These are phyloP conservation scores for Ophonus ardosiacus DNA, from an alignment of 2,888 invertebrate species.

Conservation along the genomic window DNA sequence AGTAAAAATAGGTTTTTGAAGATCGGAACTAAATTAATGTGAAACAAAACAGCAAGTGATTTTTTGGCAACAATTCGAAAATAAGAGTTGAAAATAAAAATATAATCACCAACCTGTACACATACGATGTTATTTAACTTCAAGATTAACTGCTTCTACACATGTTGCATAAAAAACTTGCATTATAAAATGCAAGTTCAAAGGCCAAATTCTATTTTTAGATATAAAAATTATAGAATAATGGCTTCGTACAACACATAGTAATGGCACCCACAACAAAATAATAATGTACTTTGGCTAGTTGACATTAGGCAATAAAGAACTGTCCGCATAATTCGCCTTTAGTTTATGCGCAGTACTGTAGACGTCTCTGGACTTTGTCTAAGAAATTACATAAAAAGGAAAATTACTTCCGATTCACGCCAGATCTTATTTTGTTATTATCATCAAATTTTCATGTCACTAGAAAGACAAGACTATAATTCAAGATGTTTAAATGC, in stretches of 20 bases:
- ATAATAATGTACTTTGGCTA: conserved; percentile 17
- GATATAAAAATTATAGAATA: conserved; percentile 17
- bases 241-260: conserved; percentile 15
- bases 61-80: conserved; percentile 26
- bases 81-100: conserved; percentile 6
- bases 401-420: background rate
- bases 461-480: background rate
- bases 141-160: conserved; percentile 17
- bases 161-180: background rate
- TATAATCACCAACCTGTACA: background rate
- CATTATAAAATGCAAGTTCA: conserved; percentile 6
- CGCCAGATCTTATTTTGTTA: background rate
- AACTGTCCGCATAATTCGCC: background rate
- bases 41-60: background rate
- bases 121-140: conserved; percentile 7
- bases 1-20: background rate
- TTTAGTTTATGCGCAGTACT: background rate
- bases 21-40: background rate
- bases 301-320: conserved; percentile 34
- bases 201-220: conserved; percentile 23
- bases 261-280: background rate
- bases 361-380: conserved; percentile 7
- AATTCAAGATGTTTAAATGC: too few species aligned
- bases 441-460: conserved; percentile 1
- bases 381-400: background rate